These are phyloP conservation scores for Agrotis segetum DNA, from an alignment of 2,888 invertebrate species.

Conservation along the genomic window DNA sequence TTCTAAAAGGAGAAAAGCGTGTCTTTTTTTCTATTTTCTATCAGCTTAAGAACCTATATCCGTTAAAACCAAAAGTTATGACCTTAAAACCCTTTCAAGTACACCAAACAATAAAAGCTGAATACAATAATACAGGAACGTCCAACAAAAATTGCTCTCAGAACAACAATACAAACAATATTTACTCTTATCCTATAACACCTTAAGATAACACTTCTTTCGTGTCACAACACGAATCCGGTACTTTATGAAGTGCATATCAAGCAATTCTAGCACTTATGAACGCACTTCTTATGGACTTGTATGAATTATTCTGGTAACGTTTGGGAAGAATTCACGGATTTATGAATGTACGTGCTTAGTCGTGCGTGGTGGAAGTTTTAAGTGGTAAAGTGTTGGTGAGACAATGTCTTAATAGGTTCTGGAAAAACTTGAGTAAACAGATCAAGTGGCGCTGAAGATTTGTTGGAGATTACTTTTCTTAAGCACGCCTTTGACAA, in stretches of 20 bases:
- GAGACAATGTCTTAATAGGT: slow-evolving; percentile 15
- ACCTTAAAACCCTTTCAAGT: background rate
- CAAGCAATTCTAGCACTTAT: slow-evolving; percentile 53
- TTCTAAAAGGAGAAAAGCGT: background rate
- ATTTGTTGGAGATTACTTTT: no score
- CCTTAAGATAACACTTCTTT: slow-evolving; percentile 29
- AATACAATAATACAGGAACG: background rate
- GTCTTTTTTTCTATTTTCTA: background rate
- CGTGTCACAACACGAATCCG: slow-evolving; percentile 42
- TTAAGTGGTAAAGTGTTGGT: background rate
- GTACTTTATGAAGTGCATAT: slow-evolving; percentile 65
- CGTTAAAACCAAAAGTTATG: slow-evolving; percentile 16
- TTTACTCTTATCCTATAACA: slow-evolving; percentile 10
- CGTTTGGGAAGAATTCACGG: slow-evolving; percentile 74
- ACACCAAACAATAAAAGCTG: slow-evolving; percentile 17
- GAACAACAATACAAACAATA: slow-evolving; percentile 2
- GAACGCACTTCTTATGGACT: slow-evolving; percentile 65
- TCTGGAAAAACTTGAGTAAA: background rate
- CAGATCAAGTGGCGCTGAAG: background rate
- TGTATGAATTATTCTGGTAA: slow-evolving; percentile 76
- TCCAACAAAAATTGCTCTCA: background rate
- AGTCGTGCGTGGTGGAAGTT: slow-evolving; percentile 54
- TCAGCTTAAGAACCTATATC: background rate
- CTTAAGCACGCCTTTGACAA: no score
- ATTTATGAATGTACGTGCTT: slow-evolving; percentile 77